These are phyloP conservation scores for Vulpes vulpes DNA, from an alignment of 2,113 vertebrate genomes.

Conservation along the genomic window DNA sequence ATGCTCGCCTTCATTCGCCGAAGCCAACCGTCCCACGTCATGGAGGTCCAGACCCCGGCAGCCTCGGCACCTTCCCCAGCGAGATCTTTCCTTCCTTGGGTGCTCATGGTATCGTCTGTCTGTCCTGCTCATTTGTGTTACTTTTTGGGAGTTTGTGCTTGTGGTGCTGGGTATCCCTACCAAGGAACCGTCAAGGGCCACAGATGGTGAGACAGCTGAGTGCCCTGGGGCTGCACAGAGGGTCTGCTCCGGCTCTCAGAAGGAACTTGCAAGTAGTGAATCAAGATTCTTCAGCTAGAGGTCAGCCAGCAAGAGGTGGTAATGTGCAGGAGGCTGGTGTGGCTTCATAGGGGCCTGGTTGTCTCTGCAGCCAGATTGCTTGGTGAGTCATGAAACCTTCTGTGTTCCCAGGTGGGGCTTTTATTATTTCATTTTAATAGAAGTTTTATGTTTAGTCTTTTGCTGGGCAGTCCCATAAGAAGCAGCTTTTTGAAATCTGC, in stretches of 20 bases:
- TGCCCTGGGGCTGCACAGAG: rapidly evolving
- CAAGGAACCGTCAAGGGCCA: background rate
- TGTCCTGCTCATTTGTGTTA: background rate
- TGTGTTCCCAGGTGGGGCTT: background rate
- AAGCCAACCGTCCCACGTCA: rapidly evolving
- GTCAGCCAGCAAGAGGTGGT: background rate
- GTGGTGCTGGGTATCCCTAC: background rate
- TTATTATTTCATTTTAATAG: background rate
- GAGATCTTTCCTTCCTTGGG: background rate
- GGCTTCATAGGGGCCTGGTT: rapidly evolving
- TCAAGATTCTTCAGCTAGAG: rapidly evolving
- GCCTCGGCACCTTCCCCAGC: background rate
- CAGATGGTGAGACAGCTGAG: rapidly evolving
- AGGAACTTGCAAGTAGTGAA: background rate
- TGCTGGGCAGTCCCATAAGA: slow-evolving; percentile 22
- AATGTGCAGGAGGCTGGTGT: rapidly evolving
- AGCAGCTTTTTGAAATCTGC: background rate
- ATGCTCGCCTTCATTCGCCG: background rate
- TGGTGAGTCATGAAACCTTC: background rate
- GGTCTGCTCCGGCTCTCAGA: background rate
- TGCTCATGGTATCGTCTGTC: rapidly evolving
- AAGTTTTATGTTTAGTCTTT: slow-evolving; percentile 28
- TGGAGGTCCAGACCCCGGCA: background rate
- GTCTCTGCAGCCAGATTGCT: rapidly evolving
- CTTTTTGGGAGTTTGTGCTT: background rate